Evolutionary conservation across 2,113 vertebrate genomes (phyloP).

Genomic region (Nipponia nippon): DNA sequence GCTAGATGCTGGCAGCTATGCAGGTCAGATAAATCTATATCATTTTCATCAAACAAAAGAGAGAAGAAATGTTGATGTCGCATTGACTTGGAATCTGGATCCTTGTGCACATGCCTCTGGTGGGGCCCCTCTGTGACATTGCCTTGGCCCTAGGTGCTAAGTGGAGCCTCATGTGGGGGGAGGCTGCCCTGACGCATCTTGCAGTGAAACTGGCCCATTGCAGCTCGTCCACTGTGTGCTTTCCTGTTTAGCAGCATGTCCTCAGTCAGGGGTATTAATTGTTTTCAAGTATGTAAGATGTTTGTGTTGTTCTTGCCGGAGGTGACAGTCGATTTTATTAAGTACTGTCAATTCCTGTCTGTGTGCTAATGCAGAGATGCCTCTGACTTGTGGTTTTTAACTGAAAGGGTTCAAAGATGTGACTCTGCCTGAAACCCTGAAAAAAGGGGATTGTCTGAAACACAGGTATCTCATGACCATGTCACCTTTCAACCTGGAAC

Average conservation of each 20-base stretch:
- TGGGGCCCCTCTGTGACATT: not conserved
- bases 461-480: not conserved
- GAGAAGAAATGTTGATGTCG: not conserved
- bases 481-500: not conserved
- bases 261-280: not conserved
- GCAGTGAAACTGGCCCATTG: accelerated
- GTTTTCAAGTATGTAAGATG: not conserved
- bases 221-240: not conserved
- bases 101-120: not conserved
- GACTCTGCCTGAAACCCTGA: not conserved
- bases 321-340: conserved; percentile 12
- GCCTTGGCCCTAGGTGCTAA: too few relatives aligned
- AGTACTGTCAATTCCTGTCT: not conserved
- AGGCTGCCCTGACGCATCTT: not conserved
- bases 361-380: not conserved
- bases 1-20: not conserved
- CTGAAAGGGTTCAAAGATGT: not conserved
- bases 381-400: not conserved
- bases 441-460: not conserved
- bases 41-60: not conserved
- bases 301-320: conserved; percentile 14
- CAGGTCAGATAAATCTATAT: not conserved
- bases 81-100: not conserved
- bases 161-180: accelerated
- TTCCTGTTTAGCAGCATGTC: not conserved